Base-by-base conservation (phyloP, 2,113 vertebrate species). In the Pseudorasbora parva region DNA sequence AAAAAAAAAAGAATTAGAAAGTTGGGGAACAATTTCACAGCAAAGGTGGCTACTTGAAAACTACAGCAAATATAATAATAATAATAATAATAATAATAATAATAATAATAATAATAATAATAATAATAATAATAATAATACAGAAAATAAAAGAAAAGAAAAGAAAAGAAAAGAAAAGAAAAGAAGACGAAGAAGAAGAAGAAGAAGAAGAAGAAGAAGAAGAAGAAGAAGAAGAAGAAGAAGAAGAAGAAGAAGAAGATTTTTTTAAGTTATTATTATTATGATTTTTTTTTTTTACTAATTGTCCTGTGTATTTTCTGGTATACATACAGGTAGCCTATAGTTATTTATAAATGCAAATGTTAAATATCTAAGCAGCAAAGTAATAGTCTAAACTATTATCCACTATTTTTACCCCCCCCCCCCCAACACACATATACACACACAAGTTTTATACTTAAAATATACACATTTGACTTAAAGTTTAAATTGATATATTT, bases 81-180 rank as follows among this genome's bases (percentile, higher is more conserved):
- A 25, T 33, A 45, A 33, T 79, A 79, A 33, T 62, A 47, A 49
- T 12, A 60, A 84, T 23, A 72, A 72, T 49, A 79, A 72, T 49
- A 49, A 79, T 33, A 71, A 37, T 27, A 60, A 33, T 47, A 75
- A 33, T 23, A 59, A n/a, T n/a, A n/a, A n/a, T n/a, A n/a, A n/a
- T n/a, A n/a, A n/a, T n/a, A n/a, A n/a, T n/a, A n/a, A n/a, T n/a
- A n/a, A n/a, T n/a, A n/a, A n/a, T n/a, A n/a, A n/a, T n/a, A n/a
- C n/a, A n/a, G n/a, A n/a, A n/a, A n/a, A n/a, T n/a, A n/a, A n/a
- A n/a, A n/a, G n/a, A n/a, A n/a, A n/a, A n/a, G n/a, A n/a, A n/a
- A n/a, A n/a, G n/a, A n/a, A n/a, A n/a, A n/a, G n/a, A n/a, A n/a
- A n/a, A n/a, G n/a, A n/a, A n/a, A n/a, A n/a, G n/a, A n/a, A n/a